Evolutionary conservation across 2,797 vertebrate species (phyloP).

Genomic region (Simalia tracyae): DNA sequence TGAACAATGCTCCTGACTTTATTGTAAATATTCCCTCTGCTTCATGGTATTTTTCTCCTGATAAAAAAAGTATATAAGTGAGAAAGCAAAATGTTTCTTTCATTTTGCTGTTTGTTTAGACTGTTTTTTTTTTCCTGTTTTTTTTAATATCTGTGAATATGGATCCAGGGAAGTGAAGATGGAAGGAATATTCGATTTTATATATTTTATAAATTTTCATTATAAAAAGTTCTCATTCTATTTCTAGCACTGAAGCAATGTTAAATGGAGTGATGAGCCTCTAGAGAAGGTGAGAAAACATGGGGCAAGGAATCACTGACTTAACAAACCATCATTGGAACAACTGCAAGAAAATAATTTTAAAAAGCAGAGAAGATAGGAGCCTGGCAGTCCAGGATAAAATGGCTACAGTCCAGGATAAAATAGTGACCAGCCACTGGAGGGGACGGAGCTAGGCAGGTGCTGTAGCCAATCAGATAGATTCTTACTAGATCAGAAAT

Average conservation of each 20-base stretch:
- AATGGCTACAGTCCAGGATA: neutral
- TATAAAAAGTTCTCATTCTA: neutral
- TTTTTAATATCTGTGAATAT: neutral
- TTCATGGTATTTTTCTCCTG: conserved; percentile 33
- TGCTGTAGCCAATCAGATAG: neutral
- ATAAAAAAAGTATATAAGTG: conserved; percentile 29
- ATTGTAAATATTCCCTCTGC: conserved; percentile 70
- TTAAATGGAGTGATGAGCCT: neutral
- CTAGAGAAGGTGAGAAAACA: neutral
- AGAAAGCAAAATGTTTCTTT: neutral
- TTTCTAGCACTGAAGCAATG: neutral
- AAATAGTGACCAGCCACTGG: neutral
- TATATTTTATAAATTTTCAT: neutral
- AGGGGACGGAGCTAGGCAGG: neutral
- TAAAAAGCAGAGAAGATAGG: neutral
- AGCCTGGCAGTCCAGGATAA: neutral
- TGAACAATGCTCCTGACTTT: conserved; percentile 70
- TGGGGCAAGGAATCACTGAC: neutral
- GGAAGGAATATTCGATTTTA: neutral
- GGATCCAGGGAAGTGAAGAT: neutral
- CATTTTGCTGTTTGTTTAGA: conserved; percentile 11
- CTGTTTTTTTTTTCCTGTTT: neutral
- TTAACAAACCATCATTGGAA: neutral
- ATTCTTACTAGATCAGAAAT: neutral
- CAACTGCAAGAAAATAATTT: neutral